Conservation (phyloP, 2,888 invertebrate species). For the Chelonus formosanus region DNA sequence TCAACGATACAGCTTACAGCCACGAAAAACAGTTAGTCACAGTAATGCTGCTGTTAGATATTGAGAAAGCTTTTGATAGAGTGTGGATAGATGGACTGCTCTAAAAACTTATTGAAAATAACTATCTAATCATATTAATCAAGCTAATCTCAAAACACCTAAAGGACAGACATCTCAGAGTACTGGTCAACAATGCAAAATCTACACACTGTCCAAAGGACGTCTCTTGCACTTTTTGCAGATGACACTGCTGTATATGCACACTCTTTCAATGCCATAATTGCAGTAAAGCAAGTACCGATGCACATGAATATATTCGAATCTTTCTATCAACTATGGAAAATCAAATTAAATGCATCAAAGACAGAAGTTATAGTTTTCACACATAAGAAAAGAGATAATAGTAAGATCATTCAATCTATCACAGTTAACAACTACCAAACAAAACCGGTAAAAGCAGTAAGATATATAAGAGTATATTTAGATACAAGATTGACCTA, state of each 20-base stretch:
- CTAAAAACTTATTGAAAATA: conserved; percentile 25
- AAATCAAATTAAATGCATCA: conserved; percentile 34
- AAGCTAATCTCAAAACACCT: too few relatives aligned
- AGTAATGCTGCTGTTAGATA: conserved; percentile 48
- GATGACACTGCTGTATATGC: conserved; percentile 29
- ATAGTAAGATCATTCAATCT: background rate
- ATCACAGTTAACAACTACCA: background rate
- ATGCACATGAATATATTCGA: conserved; percentile 7
- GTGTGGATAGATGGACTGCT: conserved; percentile 23
- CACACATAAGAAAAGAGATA: conserved; percentile 20
- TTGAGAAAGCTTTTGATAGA: conserved; percentile 54
- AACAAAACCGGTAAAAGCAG: conserved; percentile 22
- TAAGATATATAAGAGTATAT: conserved; percentile 44
- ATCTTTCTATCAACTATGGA: conserved; percentile 26
- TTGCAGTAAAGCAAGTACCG: conserved; percentile 9
- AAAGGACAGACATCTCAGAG: too few relatives aligned
- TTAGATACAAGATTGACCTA: conserved; percentile 42
- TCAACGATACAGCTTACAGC: conserved; percentile 40
- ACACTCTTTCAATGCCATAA: conserved; percentile 14
- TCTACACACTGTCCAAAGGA: too few relatives aligned
- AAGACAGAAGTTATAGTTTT: conserved; percentile 40
- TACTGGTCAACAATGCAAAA: too few relatives aligned
- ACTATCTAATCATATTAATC: too few relatives aligned
- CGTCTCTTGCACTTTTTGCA: conserved; percentile 14
- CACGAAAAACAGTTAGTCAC: conserved; percentile 46